These are phyloP conservation scores for Penaeus vannamei DNA, from an alignment of 1,140 invertebrate genomes.

Conservation along the genomic window DNA sequence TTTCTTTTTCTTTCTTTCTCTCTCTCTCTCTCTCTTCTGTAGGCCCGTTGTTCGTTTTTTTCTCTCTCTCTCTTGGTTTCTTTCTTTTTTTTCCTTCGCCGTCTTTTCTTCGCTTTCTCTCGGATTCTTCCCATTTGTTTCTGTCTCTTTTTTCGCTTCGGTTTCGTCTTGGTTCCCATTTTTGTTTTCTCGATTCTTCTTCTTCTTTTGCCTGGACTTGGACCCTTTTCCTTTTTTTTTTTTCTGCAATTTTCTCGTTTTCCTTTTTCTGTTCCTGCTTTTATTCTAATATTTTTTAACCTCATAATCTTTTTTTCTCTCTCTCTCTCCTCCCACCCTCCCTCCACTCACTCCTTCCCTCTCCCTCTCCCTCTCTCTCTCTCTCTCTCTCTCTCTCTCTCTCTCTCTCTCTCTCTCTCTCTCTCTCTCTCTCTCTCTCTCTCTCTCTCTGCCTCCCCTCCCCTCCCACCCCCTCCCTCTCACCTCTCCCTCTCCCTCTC, in stretches of 20 bases:
- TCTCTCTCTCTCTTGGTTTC: neutral
- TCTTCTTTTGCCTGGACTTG: neutral
- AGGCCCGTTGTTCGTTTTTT: neutral
- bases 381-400: neutral
- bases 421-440: neutral
- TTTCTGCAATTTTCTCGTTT: neutral
- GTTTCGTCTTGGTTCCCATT: neutral
- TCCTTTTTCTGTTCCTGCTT: neutral
- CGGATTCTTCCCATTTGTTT: neutral
- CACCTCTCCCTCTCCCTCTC: neutral
- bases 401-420: neutral
- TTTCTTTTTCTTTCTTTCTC: neutral
- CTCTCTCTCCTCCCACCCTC: neutral
- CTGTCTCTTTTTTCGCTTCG: neutral
- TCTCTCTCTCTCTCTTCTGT: neutral
- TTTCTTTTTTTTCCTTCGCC: conserved; percentile 5
- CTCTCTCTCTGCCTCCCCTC: neutral
- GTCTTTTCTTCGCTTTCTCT: conserved; percentile 13
- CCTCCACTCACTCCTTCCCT: neutral
- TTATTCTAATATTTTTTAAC: neutral
- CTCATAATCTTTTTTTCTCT: neutral
- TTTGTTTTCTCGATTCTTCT: neutral
- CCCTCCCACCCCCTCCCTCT: too few species aligned
- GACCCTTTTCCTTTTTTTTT: neutral
- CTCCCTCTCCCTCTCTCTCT: neutral